These are phyloP conservation scores for Lepidotrigona ventralis DNA, from an alignment of 1,140 invertebrate genomes.

Conservation along the genomic window DNA sequence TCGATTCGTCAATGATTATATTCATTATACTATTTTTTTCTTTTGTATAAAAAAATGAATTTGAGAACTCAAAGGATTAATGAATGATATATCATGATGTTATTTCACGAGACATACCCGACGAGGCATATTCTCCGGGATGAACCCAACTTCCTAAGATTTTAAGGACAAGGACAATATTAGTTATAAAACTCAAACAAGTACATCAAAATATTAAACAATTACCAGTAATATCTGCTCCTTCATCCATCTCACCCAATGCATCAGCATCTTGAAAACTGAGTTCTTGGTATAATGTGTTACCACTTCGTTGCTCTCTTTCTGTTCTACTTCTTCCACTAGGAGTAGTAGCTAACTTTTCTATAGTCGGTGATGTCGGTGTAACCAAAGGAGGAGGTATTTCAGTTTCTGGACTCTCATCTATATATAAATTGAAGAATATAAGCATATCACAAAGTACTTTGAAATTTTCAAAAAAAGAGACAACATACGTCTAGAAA, in stretches of 20 bases:
- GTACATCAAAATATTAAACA: neutral
- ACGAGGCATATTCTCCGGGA: slow-evolving; percentile 98
- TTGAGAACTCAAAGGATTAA: slow-evolving; percentile 48
- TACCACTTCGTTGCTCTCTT: slow-evolving; percentile 92
- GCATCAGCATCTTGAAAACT: slow-evolving; percentile 92
- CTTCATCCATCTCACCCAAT: slow-evolving; percentile 90
- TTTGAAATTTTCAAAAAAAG: neutral
- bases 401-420: slow-evolving; percentile 80
- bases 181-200: slow-evolving; percentile 46
- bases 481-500: slow-evolving; percentile 73
- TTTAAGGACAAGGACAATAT: slow-evolving; percentile 35
- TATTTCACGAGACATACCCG: slow-evolving; percentile 86
- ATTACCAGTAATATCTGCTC: slow-evolving; percentile 92
- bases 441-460: slow-evolving; percentile 10
- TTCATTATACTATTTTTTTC: neutral
- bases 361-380: slow-evolving; percentile 79
- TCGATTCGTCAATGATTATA: slow-evolving; percentile 7
- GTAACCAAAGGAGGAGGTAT: slow-evolving; percentile 77
- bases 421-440: slow-evolving; percentile 53
- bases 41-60: neutral
- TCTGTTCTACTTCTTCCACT: slow-evolving; percentile 89
- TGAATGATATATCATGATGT: neutral
- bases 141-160: slow-evolving; percentile 96
- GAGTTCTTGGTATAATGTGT: slow-evolving; percentile 95
- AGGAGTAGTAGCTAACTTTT: slow-evolving; percentile 76